A percentile compares a stretch with the other conserved stretches of the same genome.
Conservation (phyloP, 2,113 vertebrate species). For the Thalassarche chlororhynchos region DNA sequence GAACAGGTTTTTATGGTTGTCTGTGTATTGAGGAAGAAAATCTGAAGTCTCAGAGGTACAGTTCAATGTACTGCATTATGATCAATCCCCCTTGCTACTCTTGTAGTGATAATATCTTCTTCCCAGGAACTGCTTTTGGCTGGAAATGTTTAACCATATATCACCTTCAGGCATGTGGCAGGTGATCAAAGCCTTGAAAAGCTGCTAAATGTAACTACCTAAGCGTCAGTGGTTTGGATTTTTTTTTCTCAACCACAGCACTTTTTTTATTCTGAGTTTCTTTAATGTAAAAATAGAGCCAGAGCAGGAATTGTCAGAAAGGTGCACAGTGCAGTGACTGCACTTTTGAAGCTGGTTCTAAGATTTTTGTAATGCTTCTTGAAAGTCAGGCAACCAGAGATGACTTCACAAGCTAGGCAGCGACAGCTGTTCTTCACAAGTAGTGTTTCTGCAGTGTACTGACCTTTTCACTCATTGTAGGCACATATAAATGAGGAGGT, state of each 20-base stretch:
- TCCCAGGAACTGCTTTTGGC: constrained; percentile 30
- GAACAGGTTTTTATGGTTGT: not conserved
- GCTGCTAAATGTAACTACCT: constrained; percentile 43
- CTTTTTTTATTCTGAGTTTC: constrained; percentile 26
- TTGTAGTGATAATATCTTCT: not conserved
- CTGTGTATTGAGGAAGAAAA: not conserved
- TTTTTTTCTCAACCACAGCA: not conserved
- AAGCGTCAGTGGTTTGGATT: constrained; percentile 21
- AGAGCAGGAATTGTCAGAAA: not conserved
- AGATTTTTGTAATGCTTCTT: not conserved
- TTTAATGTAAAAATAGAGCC: constrained; percentile 3
- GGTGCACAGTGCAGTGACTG: not conserved
- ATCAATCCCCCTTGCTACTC: not conserved
- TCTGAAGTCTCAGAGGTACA: not conserved
- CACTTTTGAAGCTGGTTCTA: not conserved
- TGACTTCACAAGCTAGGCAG: not conserved
- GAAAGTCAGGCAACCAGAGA: not conserved
- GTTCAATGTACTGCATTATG: not conserved
- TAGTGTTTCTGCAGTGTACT: not conserved
- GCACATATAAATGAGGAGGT: not conserved
- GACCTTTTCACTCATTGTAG: not conserved
- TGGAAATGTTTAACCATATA: constrained; percentile 22
- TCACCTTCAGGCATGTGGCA: constrained; percentile 38
- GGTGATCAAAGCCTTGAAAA: constrained; percentile 56
- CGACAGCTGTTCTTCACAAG: not conserved